phyloP scores from a whole-genome alignment of 2,888 invertebrate species.

The Callinectes sapidus region DNA sequence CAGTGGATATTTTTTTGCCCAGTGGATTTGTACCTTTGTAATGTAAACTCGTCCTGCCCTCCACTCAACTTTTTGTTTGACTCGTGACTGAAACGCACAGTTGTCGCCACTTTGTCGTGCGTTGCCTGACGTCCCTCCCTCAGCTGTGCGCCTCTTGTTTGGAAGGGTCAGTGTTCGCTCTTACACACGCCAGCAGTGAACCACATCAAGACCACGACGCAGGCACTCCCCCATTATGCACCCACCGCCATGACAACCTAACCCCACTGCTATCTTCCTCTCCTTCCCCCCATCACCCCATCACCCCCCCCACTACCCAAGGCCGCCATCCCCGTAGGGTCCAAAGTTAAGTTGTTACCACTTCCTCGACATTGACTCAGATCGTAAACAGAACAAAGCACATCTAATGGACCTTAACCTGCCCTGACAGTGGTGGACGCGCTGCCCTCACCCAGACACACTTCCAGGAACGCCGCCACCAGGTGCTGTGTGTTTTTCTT shows the following conservation, averaged over 20 bases:
- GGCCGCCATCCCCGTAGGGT: not conserved
- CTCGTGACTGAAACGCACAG: not conserved
- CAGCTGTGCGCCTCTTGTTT: not conserved
- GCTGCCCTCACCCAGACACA: not conserved
- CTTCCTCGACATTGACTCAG: slow-evolving; percentile 29
- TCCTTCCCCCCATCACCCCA: not conserved
- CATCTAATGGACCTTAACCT: not conserved
- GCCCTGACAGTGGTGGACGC: not conserved
- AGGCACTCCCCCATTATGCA: not conserved
- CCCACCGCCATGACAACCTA: not conserved
- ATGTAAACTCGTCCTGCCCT: not conserved
- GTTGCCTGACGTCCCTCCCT: too few species aligned
- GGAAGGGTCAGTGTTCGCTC: not conserved
- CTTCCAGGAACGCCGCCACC: not conserved
- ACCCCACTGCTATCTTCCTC: not conserved
- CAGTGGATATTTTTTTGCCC: too few species aligned
- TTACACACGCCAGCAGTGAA: not conserved
- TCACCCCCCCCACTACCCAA: not conserved
- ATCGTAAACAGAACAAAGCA: slow-evolving; percentile 14
- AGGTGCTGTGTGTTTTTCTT: not conserved
- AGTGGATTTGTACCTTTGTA: not conserved
- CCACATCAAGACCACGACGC: not conserved
- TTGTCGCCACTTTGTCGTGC: not conserved
- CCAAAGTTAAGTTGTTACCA: not conserved
- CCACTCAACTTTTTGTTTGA: not conserved